Base-by-base conservation (phyloP, 2,797 vertebrate genomes). In the Chiloscyllium punctatum region DNA sequence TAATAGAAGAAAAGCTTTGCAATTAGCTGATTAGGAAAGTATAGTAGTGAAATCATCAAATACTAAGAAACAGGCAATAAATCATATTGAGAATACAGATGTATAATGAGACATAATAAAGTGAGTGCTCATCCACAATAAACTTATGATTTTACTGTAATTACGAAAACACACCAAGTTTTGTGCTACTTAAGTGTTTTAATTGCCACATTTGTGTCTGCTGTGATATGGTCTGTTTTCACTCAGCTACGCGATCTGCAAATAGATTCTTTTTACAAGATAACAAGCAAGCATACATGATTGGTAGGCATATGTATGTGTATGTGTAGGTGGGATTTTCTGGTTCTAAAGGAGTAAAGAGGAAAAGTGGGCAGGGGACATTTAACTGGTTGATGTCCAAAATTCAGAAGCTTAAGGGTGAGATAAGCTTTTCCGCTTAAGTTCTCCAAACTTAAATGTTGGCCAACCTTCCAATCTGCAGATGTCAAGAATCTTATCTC, bases 91-190 rank as follows among this genome's bases (percentile, higher is more conserved):
- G 90, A 92, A 69, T 37, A 21, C 42, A n/a, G 16, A 92, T 69
- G 8, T 42, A 69, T 62, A 91, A 68, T 92, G 62, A 68, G 62
- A 69, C 33, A 66, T 69, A 69, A 66, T 92, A 27, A 92, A 92
- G 62, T 92, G 13, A 66, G 18, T 69, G n/a, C 62, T 69, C 62
- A 92, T 42, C n/a, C 66, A 66, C 33, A 66, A 91, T 91, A 91
- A 42, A 92, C 68, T 68, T 66, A 69, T 92, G 33, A 69, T 92
- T 92, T 18, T 69, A 18, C 62, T 42, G 18, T 92, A 69, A 42
- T 92, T 69, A 92, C 18, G 66, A 92, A 92, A 92, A 92, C 33
- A 92, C 15, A 92, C 25, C 21, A 90, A n/a, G 33, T 66, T 92
- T 69, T 68, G 42, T 69, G 33, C 62, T 68, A 23, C 23, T 42